Conservation (phyloP, 1,140 invertebrate species). For the Drosophila tani region DNA sequence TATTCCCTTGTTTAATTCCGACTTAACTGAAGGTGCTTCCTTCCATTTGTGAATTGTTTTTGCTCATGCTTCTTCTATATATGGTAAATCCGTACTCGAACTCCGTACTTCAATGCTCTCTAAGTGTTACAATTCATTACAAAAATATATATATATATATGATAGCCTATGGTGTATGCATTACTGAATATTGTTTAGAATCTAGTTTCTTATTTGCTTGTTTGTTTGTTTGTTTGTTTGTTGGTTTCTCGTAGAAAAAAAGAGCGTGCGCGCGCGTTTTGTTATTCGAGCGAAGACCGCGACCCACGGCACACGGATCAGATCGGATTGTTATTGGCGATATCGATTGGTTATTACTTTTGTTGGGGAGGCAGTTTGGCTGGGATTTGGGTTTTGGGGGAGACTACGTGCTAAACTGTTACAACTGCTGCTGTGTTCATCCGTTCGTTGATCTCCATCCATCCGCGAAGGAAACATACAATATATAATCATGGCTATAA, state of each 20-base stretch:
- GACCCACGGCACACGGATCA: slow-evolving; percentile 31
- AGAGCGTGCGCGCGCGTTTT: slow-evolving; percentile 56
- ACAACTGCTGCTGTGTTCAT: slow-evolving; percentile 10
- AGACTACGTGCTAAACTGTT: slow-evolving; percentile 20
- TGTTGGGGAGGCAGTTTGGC: slow-evolving; percentile 13
- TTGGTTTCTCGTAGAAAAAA: slow-evolving; percentile 55
- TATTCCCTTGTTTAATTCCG: slow-evolving; percentile 45
- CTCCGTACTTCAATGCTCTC: slow-evolving; percentile 73
- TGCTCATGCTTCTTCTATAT: slow-evolving; percentile 25
- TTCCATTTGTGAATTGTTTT: slow-evolving; percentile 44
- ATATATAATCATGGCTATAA: slow-evolving; percentile 33
- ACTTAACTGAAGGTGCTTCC: slow-evolving; percentile 42
- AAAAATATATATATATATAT: slow-evolving; percentile 66
- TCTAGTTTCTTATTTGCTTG: slow-evolving; percentile 20
- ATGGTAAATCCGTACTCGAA: slow-evolving; percentile 62
- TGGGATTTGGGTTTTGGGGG: slow-evolving; percentile 11
- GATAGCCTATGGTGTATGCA: slow-evolving; percentile 67
- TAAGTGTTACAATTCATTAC: slow-evolving; percentile 77
- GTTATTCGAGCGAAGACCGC: slow-evolving; percentile 66
- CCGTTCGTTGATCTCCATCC: slow-evolving; percentile 3
- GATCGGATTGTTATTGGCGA: slow-evolving; percentile 8
- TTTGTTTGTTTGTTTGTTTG: slow-evolving; percentile 7
- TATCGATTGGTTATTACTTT: background rate
- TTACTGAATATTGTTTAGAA: slow-evolving; percentile 45
- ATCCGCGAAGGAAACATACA: slow-evolving; percentile 21